Base-by-base conservation (phyloP, 2,113 vertebrate species). In the Pachycephala philippinensis region DNA sequence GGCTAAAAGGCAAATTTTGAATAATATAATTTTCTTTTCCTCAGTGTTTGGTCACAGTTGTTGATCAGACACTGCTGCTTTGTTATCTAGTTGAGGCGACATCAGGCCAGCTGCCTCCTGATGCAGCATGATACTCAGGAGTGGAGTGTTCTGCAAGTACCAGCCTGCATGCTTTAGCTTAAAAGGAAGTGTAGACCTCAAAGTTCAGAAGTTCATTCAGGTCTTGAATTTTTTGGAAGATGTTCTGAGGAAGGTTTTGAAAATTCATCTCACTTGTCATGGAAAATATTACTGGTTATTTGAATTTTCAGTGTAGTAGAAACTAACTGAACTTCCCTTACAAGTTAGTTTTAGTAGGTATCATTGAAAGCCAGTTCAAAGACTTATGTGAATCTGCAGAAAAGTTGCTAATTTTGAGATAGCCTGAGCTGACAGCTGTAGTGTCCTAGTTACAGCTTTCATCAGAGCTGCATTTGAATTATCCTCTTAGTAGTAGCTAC, bases 41-140 rank as follows among this genome's bases (percentile, higher is more conserved):
- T 11, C 10, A 6, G 21, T 94, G 79, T 89, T 94, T 96, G 87
- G 86, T 88, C 70, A 45, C 8, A 27, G 77, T 91, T 89, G 89
- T 92, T 94, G 39, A 54, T 97, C 82, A 91, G 89, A 96, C 95
- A 94, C 94, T 96, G 75, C 90, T 79, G 84, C 93, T 94, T 96
- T 98, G 90, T 97, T 87, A 56, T 23, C 11, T 42, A 80, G 82
- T 87, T 94, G 74, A 70, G 84, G 35, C 20, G 15, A 33, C 87
- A 37, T 81, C 47, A 83, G 52, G 40, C 87, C 56, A 83, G 89
- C 91, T 96, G 6, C 49, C 54, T 69, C 49, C n/a, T 87, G 76
- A 37, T 97, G 93, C 78, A 95, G 84, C 63, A 7, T 92, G 64
- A 31, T 86, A 49, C 31, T 87, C 42, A 19, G 57, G 56, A 91